These are phyloP conservation scores for Hemitrygon akajei DNA, from an alignment of 2,797 vertebrate genomes.

Conservation along the genomic window DNA sequence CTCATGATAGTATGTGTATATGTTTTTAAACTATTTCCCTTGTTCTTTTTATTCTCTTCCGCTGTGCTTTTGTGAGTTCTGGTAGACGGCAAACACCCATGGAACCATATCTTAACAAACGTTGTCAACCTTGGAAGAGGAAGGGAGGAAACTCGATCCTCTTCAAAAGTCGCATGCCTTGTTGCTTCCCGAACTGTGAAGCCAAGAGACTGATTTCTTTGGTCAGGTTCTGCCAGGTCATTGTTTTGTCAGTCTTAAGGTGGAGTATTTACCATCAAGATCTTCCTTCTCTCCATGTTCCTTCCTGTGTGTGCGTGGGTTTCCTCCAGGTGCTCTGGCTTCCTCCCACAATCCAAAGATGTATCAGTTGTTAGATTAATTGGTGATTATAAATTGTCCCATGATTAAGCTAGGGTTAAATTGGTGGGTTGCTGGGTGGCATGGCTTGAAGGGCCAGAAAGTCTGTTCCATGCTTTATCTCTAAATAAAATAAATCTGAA, in stretches of 20 bases:
- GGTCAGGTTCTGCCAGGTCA: not conserved
- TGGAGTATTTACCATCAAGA: not conserved
- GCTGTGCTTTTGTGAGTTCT: conserved; percentile 3
- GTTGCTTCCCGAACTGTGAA: not conserved
- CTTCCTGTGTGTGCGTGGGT: no score
- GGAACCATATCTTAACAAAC: not conserved
- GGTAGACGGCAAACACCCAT: not conserved
- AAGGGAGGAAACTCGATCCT: not conserved
- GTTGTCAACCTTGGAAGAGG: conserved; percentile 5
- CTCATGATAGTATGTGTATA: conserved; percentile 16
- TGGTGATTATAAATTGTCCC: no score
- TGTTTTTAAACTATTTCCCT: conserved; percentile 23
- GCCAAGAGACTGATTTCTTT: not conserved
- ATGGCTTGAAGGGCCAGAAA: no score
- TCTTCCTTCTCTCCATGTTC: not conserved
- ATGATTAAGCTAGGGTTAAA: no score
- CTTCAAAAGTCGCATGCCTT: not conserved
- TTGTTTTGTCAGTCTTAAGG: not conserved
- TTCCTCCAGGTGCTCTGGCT: no score
- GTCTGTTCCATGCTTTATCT: no score
- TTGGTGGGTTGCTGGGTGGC: no score
- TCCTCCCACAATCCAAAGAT: no score
- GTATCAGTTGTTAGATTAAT: no score
- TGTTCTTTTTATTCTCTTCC: conserved; percentile 2
- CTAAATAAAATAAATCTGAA: no score